Conservation (phyloP, 2,797 vertebrate species). For the Ataeniobius toweri region DNA sequence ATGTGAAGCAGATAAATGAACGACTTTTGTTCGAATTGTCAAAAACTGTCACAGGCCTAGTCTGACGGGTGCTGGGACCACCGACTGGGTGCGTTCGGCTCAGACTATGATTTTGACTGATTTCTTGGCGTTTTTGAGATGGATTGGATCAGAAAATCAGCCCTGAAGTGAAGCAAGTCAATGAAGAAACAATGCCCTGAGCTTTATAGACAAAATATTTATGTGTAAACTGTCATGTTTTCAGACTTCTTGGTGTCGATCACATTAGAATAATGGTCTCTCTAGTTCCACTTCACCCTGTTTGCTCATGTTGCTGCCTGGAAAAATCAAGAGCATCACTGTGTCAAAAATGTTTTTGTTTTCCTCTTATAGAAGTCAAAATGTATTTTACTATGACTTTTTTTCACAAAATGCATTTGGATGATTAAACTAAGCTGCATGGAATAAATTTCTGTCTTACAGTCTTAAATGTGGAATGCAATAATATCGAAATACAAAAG, state of each 20-base stretch:
- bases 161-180: conserved; percentile 20
- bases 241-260: conserved; percentile 1
- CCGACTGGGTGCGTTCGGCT: neutral
- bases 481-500: no score
- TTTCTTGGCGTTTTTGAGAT: conserved; percentile 16
- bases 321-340: neutral
- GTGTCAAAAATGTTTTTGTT: neutral
- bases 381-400: neutral
- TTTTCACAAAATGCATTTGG: neutral
- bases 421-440: no score
- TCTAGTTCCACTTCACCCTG: conserved; percentile 7
- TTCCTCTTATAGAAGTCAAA: neutral
- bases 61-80: conserved; percentile 40
- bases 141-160: conserved; percentile 21
- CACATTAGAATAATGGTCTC: conserved; percentile 14
- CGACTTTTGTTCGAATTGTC: conserved; percentile 72
- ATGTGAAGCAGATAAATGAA: conserved; percentile 74
- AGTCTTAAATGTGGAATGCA: no score
- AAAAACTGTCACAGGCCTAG: conserved; percentile 64
- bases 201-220: conserved; percentile 21
- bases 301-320: conserved; percentile 6
- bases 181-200: conserved; percentile 8
- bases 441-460: neutral
- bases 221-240: conserved; percentile 15
- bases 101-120: conserved; percentile 25